phyloP scores from a whole-genome alignment of 2,113 vertebrate species.

The Sigmodon hispidus region DNA sequence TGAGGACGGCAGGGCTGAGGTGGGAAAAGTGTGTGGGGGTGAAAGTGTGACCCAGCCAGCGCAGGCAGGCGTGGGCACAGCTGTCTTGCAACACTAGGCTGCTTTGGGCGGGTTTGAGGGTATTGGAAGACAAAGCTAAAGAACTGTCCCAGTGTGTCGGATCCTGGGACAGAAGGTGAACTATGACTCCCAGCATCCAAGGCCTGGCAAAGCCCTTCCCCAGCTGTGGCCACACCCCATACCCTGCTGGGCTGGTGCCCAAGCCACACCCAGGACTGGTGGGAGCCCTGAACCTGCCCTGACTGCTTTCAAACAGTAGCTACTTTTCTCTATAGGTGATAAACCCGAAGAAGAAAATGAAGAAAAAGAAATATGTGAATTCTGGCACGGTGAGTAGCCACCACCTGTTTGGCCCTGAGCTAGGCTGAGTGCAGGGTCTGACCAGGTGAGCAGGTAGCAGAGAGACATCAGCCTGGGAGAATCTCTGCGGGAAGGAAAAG shows the following conservation, averaged over 20 bases:
- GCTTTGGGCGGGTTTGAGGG: background rate
- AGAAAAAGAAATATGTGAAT: conserved; percentile 98
- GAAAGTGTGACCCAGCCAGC: background rate
- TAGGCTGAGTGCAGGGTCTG: background rate
- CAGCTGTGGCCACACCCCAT: background rate
- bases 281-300: background rate
- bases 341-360: conserved; percentile 97
- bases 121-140: conserved; percentile 24
- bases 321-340: conserved; percentile 88
- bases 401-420: too few species aligned
- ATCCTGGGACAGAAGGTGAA: background rate
- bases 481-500: conserved; percentile 50
- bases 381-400: conserved; percentile 94
- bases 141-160: background rate
- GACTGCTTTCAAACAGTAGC: background rate
- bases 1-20: too few species aligned
- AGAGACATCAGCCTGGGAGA: background rate
- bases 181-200: background rate
- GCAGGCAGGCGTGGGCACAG: background rate
- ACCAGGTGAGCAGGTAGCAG: background rate
- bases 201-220: background rate
- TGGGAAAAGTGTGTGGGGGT: background rate
- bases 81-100: background rate
- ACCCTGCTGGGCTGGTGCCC: background rate
- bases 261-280: background rate